Conservation (phyloP, 2,888 invertebrate genomes). For the Catocala nupta region DNA sequence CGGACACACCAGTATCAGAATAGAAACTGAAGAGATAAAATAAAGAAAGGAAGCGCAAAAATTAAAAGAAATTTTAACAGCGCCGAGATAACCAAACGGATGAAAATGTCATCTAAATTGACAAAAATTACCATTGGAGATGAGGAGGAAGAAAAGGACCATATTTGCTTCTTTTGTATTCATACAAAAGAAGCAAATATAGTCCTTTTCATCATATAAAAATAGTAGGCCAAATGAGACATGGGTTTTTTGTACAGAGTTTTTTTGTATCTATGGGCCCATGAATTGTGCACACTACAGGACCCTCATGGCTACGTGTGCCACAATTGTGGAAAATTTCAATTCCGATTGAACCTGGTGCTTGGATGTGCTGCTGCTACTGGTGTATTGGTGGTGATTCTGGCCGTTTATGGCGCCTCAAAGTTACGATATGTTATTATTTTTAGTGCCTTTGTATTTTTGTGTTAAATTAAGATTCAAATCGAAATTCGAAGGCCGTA, state of each 20-base stretch:
- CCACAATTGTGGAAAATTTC: too few species aligned
- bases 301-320: neutral
- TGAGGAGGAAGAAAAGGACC: neutral
- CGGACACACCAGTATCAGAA: slow-evolving; percentile 48
- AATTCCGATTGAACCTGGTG: neutral
- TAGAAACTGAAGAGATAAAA: slow-evolving; percentile 44
- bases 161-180: slow-evolving; percentile 24
- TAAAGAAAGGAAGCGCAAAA: slow-evolving; percentile 18
- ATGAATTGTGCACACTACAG: slow-evolving; percentile 15
- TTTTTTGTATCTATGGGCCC: slow-evolving; percentile 24
- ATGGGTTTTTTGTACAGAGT: slow-evolving; percentile 28
- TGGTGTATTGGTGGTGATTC: too few species aligned
- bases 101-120: neutral
- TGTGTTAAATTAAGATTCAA: too few species aligned
- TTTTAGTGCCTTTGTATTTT: too few species aligned
- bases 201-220: too few species aligned
- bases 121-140: neutral
- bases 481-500: too few species aligned
- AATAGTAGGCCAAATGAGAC: slow-evolving; percentile 31
- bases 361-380: too few species aligned
- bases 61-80: neutral
- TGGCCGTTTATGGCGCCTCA: too few species aligned
- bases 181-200: too few species aligned
- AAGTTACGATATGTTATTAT: too few species aligned
- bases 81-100: neutral